These are phyloP conservation scores for Timema cristinae DNA, from an alignment of 2,888 invertebrate genomes.

Conservation along the genomic window DNA sequence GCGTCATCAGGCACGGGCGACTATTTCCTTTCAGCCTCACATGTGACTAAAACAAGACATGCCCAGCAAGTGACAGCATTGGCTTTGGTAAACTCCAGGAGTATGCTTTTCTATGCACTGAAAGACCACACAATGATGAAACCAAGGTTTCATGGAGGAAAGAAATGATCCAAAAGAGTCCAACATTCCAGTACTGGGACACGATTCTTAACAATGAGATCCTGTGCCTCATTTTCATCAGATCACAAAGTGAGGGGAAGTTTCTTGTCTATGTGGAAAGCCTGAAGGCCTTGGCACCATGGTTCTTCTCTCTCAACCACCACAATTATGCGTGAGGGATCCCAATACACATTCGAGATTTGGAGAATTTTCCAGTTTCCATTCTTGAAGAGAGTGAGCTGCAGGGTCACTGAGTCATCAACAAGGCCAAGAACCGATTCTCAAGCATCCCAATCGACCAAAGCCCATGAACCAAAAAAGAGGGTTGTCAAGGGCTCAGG, in stretches of 20 bases:
- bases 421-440: neutral
- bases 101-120: neutral
- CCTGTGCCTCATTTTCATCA: neutral
- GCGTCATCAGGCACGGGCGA: neutral
- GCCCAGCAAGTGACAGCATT: neutral
- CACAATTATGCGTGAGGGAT: neutral
- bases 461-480: neutral
- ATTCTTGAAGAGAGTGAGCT: neutral
- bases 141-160: neutral
- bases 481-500: conserved; percentile 7
- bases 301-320: neutral
- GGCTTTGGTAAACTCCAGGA: neutral
- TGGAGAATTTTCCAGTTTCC: conserved; percentile 11
- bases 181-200: neutral
- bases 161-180: neutral
- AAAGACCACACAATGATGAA: neutral
- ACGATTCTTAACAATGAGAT: neutral
- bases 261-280: neutral
- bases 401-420: conserved; percentile 1
- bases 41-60: conserved; percentile 3
- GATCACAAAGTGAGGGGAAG: neutral
- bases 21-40: neutral
- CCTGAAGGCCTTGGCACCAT: neutral
- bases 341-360: neutral
- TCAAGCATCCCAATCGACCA: neutral